These are phyloP conservation scores for Sebastes ruberrimus DNA, from an alignment of 2,797 vertebrate genomes.

Conservation along the genomic window DNA sequence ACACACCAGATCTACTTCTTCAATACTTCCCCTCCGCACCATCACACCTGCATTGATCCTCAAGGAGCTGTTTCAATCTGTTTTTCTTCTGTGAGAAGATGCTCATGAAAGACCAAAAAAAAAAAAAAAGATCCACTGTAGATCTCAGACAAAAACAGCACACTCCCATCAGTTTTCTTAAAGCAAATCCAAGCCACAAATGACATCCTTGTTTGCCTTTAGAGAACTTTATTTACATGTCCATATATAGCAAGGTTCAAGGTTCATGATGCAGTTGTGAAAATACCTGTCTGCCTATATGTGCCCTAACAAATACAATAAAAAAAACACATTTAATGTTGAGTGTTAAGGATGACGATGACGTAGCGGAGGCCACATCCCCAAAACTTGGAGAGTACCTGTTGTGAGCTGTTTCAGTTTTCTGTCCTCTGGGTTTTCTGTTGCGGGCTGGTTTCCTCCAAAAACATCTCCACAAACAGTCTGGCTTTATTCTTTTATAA, in stretches of 20 bases:
- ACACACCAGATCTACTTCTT: background rate
- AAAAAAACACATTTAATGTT: constrained; percentile 60
- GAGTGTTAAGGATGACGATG: constrained; percentile 43
- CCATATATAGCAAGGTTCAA: constrained; percentile 81
- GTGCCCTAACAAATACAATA: constrained; percentile 78
- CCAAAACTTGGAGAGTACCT: constrained; percentile 38
- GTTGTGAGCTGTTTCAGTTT: constrained; percentile 34
- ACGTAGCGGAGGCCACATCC: constrained; percentile 49
- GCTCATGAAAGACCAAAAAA: background rate
- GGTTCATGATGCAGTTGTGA: constrained; percentile 70
- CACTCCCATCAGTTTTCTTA: background rate
- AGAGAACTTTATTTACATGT: constrained; percentile 87
- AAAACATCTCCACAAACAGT: constrained; percentile 43
- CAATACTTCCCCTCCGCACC: background rate
- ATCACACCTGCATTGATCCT: background rate
- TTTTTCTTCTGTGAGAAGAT: background rate
- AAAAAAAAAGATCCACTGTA: background rate
- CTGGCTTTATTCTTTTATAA: constrained; percentile 38
- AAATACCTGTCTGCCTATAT: constrained; percentile 74
- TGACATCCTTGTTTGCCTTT: constrained; percentile 66
- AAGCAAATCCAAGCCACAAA: constrained; percentile 43
- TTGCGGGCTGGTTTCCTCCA: constrained; percentile 28
- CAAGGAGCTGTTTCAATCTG: background rate
- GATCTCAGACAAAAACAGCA: background rate
- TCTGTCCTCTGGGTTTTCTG: constrained; percentile 35